Conservation (phyloP, 2,113 vertebrate species). For the Callochromis pleurospilus region DNA sequence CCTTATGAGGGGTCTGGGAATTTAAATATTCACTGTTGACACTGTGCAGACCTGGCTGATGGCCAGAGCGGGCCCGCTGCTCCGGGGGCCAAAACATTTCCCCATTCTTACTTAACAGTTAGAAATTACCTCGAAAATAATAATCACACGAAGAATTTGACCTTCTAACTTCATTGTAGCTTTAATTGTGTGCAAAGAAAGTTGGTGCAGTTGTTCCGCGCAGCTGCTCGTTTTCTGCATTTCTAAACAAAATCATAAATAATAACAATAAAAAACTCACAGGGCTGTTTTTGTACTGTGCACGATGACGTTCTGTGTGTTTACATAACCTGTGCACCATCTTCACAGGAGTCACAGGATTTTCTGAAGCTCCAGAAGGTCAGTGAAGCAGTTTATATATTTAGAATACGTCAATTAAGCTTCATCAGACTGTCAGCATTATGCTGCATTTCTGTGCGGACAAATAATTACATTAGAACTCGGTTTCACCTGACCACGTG, state of each 20-base stretch:
- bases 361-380: not conserved
- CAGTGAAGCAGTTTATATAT: not conserved
- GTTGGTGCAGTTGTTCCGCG: not conserved
- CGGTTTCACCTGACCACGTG: not conserved
- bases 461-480: not conserved
- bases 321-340: not conserved
- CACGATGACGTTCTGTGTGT: not conserved
- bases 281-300: not conserved
- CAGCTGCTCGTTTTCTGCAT: not conserved
- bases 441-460: not conserved
- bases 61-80: conserved; percentile 74
- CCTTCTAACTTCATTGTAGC: not conserved
- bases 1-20: conserved; percentile 97
- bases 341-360: not conserved
- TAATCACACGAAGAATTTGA: conserved; percentile 35
- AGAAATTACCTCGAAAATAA: conserved; percentile 58
- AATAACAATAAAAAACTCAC: not conserved
- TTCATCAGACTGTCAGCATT: not conserved
- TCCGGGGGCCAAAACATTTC: conserved; percentile 74
- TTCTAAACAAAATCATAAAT: not conserved
- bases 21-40: conserved; percentile 99
- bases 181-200: not conserved
- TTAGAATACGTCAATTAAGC: not conserved
- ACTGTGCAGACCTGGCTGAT: conserved; percentile 86
- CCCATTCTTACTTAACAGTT: conserved; percentile 76